A percentile compares a stretch with the other conserved stretches of the same genome.
phyloP scores from a whole-genome alignment of 92 coral and sea anemone genomes.

The Hydrozoanthus gracilis region DNA sequence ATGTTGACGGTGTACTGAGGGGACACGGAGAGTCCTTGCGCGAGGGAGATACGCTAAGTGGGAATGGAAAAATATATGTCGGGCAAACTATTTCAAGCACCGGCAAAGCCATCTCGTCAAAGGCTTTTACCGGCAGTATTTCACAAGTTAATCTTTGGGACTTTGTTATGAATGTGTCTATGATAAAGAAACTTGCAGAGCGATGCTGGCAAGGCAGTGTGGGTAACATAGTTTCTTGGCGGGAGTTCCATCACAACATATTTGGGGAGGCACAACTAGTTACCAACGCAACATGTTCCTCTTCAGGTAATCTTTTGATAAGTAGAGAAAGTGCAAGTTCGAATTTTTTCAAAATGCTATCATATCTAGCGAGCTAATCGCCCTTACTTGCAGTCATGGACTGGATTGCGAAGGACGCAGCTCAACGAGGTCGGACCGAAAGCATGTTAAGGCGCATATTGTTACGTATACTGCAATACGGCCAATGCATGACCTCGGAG shows the following conservation, averaged over 20 bases:
- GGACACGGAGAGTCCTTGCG: neutral
- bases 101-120: neutral
- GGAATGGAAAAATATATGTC: neutral
- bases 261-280: neutral
- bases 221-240: conserved; percentile 17
- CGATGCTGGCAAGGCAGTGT: conserved; percentile 15
- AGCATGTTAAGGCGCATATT: too few species aligned
- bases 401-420: too few species aligned
- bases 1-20: neutral
- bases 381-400: too few species aligned
- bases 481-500: too few species aligned
- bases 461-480: too few species aligned
- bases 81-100: neutral
- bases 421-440: too few species aligned
- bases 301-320: neutral
- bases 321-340: neutral
- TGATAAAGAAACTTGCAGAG: neutral
- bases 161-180: neutral
- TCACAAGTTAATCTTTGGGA: conserved; percentile 15
- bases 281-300: neutral
- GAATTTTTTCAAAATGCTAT: neutral
- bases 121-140: neutral
- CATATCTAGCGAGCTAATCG: too few species aligned
- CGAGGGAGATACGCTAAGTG: neutral
- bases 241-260: conserved; percentile 18